Percentiles rank a stretch among this genome's conserved stretches.
These are phyloP conservation scores for Peromyscus polionotus DNA, from an alignment of 2,113 vertebrate genomes.

Conservation along the genomic window DNA sequence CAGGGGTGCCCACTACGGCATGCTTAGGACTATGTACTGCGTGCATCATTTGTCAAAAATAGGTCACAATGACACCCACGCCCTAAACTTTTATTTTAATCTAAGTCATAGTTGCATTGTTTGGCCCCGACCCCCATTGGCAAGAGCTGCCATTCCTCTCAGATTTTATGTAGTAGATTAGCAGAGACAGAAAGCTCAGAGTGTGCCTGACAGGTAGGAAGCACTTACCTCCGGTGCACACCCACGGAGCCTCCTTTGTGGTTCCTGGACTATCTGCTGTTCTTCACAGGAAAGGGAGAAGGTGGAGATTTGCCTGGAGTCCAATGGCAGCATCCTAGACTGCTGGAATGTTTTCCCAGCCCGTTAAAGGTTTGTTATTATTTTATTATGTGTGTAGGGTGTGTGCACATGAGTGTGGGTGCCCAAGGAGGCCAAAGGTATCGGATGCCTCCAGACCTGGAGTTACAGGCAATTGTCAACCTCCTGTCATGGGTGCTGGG, in stretches of 20 bases:
- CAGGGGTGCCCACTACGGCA: too few relatives aligned
- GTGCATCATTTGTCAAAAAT: background rate
- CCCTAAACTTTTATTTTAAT: background rate
- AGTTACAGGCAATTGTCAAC: background rate
- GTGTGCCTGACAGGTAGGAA: background rate
- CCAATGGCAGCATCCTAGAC: background rate
- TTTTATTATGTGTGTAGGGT: background rate
- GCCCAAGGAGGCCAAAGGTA: background rate
- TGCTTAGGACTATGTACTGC: background rate
- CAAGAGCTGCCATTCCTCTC: background rate
- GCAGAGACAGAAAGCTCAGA: background rate
- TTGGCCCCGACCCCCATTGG: background rate
- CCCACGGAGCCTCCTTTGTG: rapidly evolving
- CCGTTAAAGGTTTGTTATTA: background rate
- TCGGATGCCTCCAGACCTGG: background rate
- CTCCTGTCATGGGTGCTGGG: background rate
- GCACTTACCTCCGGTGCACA: background rate
- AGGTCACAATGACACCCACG: background rate
- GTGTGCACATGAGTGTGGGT: background rate
- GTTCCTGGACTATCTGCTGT: background rate
- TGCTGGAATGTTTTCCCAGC: background rate
- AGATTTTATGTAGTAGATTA: background rate
- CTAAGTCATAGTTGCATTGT: background rate
- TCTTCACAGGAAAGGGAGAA: background rate
- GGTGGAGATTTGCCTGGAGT: background rate